These are phyloP conservation scores for Tetragnatha montana DNA, from an alignment of 2,888 invertebrate species.

Conservation along the genomic window DNA sequence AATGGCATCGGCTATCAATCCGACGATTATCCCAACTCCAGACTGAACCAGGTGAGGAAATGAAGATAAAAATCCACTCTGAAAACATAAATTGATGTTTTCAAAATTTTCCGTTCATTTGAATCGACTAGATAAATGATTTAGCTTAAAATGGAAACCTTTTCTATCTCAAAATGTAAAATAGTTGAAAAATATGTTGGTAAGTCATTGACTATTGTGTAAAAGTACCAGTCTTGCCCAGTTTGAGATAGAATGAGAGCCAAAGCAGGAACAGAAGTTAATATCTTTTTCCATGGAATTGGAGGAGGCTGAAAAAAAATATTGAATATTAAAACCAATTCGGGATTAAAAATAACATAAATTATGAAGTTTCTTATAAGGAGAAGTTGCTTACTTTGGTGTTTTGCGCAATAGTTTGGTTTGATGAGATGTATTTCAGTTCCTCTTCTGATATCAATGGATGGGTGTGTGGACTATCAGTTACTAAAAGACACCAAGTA, in stretches of 20 bases:
- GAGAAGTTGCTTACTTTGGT: constrained; percentile 16
- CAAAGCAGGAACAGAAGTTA: constrained; percentile 87
- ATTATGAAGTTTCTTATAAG: neutral
- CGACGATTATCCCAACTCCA: constrained; percentile 83
- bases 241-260: constrained; percentile 89
- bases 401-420: constrained; percentile 51
- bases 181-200: constrained; percentile 93
- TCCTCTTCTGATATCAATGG: constrained; percentile 50
- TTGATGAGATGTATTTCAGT: constrained; percentile 41
- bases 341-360: too few relatives aligned
- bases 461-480: constrained; percentile 44
- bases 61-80: constrained; percentile 78
- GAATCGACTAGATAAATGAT: too few relatives aligned
- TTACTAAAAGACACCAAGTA: constrained; percentile 41
- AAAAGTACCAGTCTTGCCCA: constrained; percentile 93
- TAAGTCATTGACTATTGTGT: constrained; percentile 87
- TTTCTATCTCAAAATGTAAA: constrained; percentile 88
- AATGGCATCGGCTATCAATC: constrained; percentile 81
- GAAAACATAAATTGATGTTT: constrained; percentile 74
- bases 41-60: constrained; percentile 85
- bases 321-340: too few relatives aligned
- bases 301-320: constrained; percentile 81
- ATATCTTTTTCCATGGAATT: constrained; percentile 87
- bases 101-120: neutral
- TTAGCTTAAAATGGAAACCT: constrained; percentile 78